phyloP scores from a whole-genome alignment of 2,113 vertebrate genomes.

The Fulica atra region DNA sequence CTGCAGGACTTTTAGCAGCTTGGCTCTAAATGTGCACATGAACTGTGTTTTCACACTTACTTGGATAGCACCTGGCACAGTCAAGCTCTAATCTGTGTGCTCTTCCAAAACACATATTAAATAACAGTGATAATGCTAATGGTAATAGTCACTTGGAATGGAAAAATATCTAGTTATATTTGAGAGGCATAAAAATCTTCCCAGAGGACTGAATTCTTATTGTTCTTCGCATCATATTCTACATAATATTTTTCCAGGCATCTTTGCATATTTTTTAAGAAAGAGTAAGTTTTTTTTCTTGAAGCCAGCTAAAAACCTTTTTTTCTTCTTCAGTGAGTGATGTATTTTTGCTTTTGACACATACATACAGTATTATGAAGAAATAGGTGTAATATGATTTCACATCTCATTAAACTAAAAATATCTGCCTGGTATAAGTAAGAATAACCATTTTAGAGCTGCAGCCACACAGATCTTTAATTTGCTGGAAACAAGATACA shows the following conservation, averaged over 20 bases:
- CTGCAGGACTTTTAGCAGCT: not conserved
- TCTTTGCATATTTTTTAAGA: not conserved
- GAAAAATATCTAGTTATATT: not conserved
- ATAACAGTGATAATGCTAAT: not conserved
- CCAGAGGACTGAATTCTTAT: not conserved
- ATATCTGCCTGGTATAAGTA: not conserved
- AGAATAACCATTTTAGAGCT: not conserved
- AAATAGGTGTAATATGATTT: not conserved
- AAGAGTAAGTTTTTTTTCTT: not conserved
- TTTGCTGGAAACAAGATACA: not conserved
- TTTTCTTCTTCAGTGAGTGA: not conserved
- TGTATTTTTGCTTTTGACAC: not conserved
- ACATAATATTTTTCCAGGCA: not conserved
- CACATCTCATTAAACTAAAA: not conserved
- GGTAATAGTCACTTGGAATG: not conserved
- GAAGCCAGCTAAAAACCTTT: not conserved
- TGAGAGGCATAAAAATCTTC: not conserved
- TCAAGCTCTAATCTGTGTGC: not conserved
- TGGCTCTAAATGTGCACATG: not conserved
- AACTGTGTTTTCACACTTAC: not conserved
- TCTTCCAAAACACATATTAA: not conserved
- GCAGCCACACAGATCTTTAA: not conserved
- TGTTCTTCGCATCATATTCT: not conserved
- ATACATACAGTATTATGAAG: not conserved
- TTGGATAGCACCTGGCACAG: not conserved